Evolutionary conservation across 2,888 invertebrate species (phyloP), one percentile per base, ranked within the genome.

Genomic region (Agrilus biguttatus): DNA sequence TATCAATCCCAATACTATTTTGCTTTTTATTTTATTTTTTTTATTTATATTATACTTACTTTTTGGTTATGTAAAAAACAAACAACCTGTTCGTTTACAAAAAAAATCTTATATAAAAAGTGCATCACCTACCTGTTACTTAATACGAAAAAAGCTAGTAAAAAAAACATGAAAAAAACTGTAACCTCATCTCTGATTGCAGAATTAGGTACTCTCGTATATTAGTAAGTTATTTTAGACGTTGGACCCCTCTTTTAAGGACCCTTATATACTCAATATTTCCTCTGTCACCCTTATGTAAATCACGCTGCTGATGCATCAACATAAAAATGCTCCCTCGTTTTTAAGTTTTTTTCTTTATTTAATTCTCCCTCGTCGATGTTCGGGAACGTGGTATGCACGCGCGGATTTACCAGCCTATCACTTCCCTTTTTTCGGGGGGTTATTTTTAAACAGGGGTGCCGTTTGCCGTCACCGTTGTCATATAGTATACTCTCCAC

Each of bases 391-490:
- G 53, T 50, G 51, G 51, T 48, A 45, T 36, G 50, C 53, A 50
- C 49, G 49, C 53, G 50, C 53, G 50, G n/a, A n/a, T n/a, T n/a
- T n/a, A n/a, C n/a, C 46, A 47, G 45, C 51, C 53, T 46, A 51
- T 42, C 41, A 45, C 38, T 49, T 50, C 50, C 48, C 51, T 51
- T 53, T 53, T 52, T 50, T 44, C 10, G 10, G 28, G 10, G 28
- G 28, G 50, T 49, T 53, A 52, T 52, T 53, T 53, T 52, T 53
- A 49, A 47, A 36, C 41, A 47, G 48, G 53, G 52, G 45, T 38
- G 33, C n/a, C 45, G 42, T 43, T 43, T 43, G 36, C 46, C 34
- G 14, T 33, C 36, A 41, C 33, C 43, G 42, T 38, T 34, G 39
- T 37, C 45, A 47, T 49, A 21, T 7, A 21, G 21, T 7, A 44